Evolutionary conservation across 1,140 invertebrate genomes (phyloP), one percentile per base, ranked within the genome.

Genomic region (Bombus polaris): DNA sequence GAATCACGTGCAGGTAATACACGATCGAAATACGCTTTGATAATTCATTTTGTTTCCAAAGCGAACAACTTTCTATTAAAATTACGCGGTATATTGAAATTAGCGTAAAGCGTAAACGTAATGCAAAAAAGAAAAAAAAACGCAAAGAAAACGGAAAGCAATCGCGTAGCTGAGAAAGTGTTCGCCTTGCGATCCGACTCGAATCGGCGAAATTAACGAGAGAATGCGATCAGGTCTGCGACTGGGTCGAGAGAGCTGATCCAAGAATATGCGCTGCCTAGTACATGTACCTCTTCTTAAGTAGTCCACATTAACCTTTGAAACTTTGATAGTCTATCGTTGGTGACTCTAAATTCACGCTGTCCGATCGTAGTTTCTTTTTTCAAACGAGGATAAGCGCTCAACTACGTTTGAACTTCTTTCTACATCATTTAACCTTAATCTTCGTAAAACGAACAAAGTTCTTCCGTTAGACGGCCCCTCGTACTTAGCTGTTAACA

Each of bases 231-330:
- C 87, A 89, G 83, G 86, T 85, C 88, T 83, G 75, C 59, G 88
- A 88, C 87, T 89, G 86, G 83, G 88, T 87, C 72, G 89, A 84
- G 74, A 79, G 73, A 87, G 86, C 85, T 81, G 90, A 81, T 93
- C 90, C 90, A 92, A 92, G 88, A 93, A 93, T 93, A 93, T 82
- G 85, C 81, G 59, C 72, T 72, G 79, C 75, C 72, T 80, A 35
- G 79, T 80, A 81, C 62, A 83, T 74, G 85, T 57, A 68, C 62
- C 70, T 74, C 83, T 85, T 90, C 81, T 88, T 89, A 91, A 90
- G 70, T 92, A 86, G 91, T 91, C 72, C 88, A 71, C 78, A 66
- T 75, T 87, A 87, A 92, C 91, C 87, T 88, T 91, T 91, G 76
- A 89, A 90, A 87, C 90, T 86, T 82, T 66, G 81, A 88, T 90